Conservation (phyloP, 2,113 vertebrate species). For the Cricetomys ansorgei region DNA sequence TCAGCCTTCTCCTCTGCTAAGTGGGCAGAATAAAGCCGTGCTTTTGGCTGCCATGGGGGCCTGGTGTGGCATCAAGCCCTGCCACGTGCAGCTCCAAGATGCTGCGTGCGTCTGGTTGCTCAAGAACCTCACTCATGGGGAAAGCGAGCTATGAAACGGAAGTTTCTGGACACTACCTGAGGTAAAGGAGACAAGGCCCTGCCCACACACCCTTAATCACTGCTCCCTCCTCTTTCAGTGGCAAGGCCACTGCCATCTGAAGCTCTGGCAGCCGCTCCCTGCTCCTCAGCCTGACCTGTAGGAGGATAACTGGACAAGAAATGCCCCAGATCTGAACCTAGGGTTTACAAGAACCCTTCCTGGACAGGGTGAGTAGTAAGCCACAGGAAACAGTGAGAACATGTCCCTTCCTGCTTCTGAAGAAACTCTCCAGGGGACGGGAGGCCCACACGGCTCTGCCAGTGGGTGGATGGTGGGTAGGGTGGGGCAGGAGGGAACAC, state of each 20-base stretch:
- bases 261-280: not conserved
- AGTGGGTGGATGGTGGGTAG: not conserved
- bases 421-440: conserved; percentile 18
- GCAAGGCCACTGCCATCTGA: not conserved
- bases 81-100: not conserved
- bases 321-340: not conserved
- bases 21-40: not conserved
- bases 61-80: fast-evolving
- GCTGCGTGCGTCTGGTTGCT: not conserved
- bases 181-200: not conserved
- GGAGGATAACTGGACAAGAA: not conserved
- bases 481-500: not conserved
- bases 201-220: not conserved
- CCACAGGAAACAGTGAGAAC: conserved; percentile 68
- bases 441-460: not conserved
- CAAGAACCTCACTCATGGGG: not conserved
- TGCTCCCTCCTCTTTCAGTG: not conserved
- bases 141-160: not conserved
- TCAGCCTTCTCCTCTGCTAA: conserved; percentile 4
- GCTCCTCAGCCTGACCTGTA: not conserved
- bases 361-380: conserved; percentile 11
- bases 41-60: not conserved
- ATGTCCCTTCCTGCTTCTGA: conserved; percentile 70
- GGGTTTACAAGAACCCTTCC: conserved; percentile 21
- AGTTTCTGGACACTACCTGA: not conserved